Conservation (phyloP, 2,888 invertebrate species). For the Limnephilus auricula region DNA sequence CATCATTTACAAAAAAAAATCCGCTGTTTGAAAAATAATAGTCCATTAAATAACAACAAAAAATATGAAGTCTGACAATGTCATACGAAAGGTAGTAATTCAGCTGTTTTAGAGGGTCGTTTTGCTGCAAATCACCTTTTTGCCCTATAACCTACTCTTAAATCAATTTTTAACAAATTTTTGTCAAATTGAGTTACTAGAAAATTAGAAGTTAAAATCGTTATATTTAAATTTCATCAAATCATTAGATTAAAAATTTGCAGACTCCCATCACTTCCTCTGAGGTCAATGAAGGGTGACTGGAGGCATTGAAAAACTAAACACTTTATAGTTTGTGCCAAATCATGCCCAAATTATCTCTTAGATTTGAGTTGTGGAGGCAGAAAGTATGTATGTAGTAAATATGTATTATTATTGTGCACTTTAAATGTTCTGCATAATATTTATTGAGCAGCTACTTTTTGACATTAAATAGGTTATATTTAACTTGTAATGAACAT, state of each 20-base stretch:
- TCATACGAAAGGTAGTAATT: no score
- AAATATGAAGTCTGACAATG: no score
- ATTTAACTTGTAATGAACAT: slow-evolving; percentile 4
- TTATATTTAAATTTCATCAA: neutral
- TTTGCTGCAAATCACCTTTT: no score
- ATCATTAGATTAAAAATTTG: neutral
- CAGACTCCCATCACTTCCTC: neutral
- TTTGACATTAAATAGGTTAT: neutral
- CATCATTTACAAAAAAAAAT: no score
- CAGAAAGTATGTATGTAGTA: neutral
- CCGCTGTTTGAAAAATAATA: no score
- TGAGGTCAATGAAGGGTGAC: neutral
- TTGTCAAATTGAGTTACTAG: neutral
- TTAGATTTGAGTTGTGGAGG: neutral
- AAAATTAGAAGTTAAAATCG: neutral
- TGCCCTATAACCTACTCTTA: no score
- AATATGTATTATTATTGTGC: neutral
- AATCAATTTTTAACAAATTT: no score
- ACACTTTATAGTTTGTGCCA: neutral
- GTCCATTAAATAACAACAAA: no score
- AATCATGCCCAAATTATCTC: slow-evolving; percentile 2
- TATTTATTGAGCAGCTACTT: neutral
- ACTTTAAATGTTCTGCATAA: neutral
- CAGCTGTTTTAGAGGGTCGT: no score
- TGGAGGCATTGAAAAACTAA: neutral